Evolutionary conservation across 2,888 invertebrate genomes (phyloP), one percentile per base, ranked within the genome.

Genomic region (Papilio demoleus): DNA sequence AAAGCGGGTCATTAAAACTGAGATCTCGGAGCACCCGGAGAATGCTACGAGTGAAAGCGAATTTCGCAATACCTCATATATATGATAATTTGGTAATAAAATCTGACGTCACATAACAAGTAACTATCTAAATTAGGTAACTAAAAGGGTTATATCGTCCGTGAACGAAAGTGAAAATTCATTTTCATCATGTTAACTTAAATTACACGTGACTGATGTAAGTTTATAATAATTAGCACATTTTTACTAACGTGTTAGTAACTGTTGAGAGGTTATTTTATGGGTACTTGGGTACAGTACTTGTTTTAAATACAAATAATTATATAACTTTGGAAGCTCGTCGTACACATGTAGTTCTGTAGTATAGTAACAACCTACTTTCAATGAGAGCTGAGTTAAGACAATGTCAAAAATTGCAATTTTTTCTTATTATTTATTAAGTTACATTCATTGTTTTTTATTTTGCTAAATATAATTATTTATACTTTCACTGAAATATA

Each of bases 1-100:
- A 24, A 58, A 65, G 34, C 31, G 58, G 58, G 56, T 42, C 58
- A 14, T 6, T 22, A 31, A 14, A 5, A 5, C 45, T 50, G 22
- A 2, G 19, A 34, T 40, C 50, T 19, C 53, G 27, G 61, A 61
- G 61, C 60, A 14, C 42, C 36, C 24, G n/a, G 14, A 45, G 68
- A 68, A 63, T 59, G 12, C 40, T 14, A 0, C 5, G 22, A 68
- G 72, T 68, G 71, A 70, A 71, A 71, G 68, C 17, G 24, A n/a
- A 50, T 62, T 64, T 68, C 50, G 59, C 64, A 68, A 58, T 24
- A 19, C 4, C 6, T 12, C 22, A 38, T 31, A 22, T 42, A 17
- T 67, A 67, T 67, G 58, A 36, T 45, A 63, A 67, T 67, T 45
- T 27, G 2, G 42, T 34, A 31, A 24, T 31, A 22, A 2, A n/a